Percentiles rank a stretch among this genome's conserved stretches.
Evolutionary conservation across 2,888 invertebrate species (phyloP).

Genomic region (Isotomurus palustris): DNA sequence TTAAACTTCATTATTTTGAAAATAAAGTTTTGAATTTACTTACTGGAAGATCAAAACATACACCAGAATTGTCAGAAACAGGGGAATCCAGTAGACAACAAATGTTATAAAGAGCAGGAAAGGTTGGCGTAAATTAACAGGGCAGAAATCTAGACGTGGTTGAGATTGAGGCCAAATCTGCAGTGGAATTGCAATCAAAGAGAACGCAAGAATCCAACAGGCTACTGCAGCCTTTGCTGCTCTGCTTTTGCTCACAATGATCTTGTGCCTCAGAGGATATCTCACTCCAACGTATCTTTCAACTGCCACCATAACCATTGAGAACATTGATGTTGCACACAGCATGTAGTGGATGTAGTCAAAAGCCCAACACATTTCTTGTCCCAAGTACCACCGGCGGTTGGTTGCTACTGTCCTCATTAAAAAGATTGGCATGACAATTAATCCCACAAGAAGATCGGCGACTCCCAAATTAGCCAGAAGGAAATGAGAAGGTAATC

Average conservation of each 20-base stretch:
- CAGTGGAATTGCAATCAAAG: not conserved
- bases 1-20: too few species aligned
- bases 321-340: conserved; percentile 13
- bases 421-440: not conserved
- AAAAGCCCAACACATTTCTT: not conserved
- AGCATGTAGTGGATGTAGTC: conserved; percentile 11
- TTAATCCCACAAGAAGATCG: not conserved
- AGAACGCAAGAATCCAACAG: not conserved
- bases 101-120: not conserved
- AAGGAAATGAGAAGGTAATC: too few species aligned
- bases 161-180: not conserved
- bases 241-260: conserved; percentile 7
- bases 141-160: not conserved
- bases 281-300: conserved; percentile 13
- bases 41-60: not conserved
- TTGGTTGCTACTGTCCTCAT: not conserved
- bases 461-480: too few species aligned
- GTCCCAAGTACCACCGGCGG: not conserved
- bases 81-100: not conserved
- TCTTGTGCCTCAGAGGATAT: conserved; percentile 8
- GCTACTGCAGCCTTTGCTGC: not conserved
- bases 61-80: not conserved
- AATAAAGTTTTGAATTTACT: not conserved
- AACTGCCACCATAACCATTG: conserved; percentile 5
- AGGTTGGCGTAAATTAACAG: not conserved